A percentile compares a stretch with the other conserved stretches of the same genome.
Conservation (phyloP, 2,113 vertebrate species). For the Dasyurus viverrinus region DNA sequence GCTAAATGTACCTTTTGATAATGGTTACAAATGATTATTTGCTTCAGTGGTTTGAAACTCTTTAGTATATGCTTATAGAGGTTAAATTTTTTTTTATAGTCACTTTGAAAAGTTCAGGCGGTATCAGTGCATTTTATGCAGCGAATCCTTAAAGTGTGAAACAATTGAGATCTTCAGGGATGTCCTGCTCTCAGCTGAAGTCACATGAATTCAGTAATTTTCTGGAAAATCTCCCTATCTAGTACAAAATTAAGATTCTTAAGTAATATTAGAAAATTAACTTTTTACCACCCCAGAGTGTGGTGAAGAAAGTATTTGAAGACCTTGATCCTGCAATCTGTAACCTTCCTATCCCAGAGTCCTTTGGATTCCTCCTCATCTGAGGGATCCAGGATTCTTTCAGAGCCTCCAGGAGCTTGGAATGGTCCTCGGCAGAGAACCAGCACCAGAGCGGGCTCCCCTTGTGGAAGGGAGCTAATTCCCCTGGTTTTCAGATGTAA, state of each 20-base stretch:
- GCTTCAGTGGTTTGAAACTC: conserved; percentile 81
- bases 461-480: background rate
- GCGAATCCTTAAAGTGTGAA: conserved; percentile 56
- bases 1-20: conserved; percentile 75
- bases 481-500: background rate
- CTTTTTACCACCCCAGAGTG: background rate
- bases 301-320: background rate
- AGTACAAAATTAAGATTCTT: conserved; percentile 26
- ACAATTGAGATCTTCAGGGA: conserved; percentile 31
- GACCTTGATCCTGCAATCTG: background rate
- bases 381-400: background rate
- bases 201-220: background rate
- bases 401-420: background rate
- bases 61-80: conserved; percentile 71
- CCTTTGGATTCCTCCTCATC: background rate
- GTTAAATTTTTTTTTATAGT: conserved; percentile 71
- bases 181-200: conserved; percentile 24
- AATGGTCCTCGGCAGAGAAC: background rate
- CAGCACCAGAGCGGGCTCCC: background rate
- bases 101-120: conserved; percentile 74
- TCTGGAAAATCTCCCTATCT: conserved; percentile 46
- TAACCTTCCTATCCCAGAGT: background rate
- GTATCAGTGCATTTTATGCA: conserved; percentile 54
- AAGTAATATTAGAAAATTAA: background rate
- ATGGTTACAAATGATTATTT: conserved; percentile 78